Evolutionary conservation across 37 sponge, comb jelly and placozoan species (phyloP).

Genomic region (Amphimedon queenslandica): DNA sequence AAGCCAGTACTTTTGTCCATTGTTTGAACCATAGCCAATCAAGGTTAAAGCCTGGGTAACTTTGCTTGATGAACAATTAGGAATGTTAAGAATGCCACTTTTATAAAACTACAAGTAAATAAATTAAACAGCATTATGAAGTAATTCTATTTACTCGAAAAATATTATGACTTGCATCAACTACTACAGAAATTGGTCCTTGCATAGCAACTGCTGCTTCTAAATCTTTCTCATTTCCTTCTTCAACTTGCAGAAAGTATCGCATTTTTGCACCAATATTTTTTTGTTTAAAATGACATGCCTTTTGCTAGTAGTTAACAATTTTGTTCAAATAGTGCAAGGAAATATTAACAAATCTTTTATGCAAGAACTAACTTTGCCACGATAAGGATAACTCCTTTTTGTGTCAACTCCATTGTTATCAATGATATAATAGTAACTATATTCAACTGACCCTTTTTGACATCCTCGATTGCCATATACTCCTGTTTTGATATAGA

Average conservation of each 20-base stretch:
- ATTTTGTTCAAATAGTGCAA: not conserved
- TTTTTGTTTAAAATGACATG: slow-evolving; percentile 33
- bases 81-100: slow-evolving; percentile 36
- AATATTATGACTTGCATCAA: slow-evolving; percentile 38
- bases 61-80: slow-evolving; percentile 19
- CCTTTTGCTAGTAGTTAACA: slow-evolving; percentile 9
- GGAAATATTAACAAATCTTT: not conserved
- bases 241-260: slow-evolving; percentile 15
- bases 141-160: slow-evolving; percentile 29
- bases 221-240: slow-evolving; percentile 39
- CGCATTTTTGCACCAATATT: slow-evolving; percentile 22
- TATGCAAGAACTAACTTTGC: slow-evolving; percentile 15
- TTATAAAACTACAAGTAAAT: slow-evolving; percentile 31
- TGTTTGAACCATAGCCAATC: slow-evolving; percentile 44
- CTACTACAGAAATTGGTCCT: slow-evolving; percentile 66
- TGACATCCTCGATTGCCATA: slow-evolving; percentile 1
- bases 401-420: slow-evolving; percentile 28
- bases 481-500: not conserved
- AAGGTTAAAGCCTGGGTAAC: slow-evolving; percentile 40
- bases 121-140: not conserved
- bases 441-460: not conserved
- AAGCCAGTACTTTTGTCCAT: slow-evolving; percentile 49
- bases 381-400: slow-evolving; percentile 34
- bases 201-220: slow-evolving; percentile 56
- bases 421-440: not conserved